phyloP scores from a whole-genome alignment of 2,888 invertebrate species.

The Sinohyriopsis cumingii region DNA sequence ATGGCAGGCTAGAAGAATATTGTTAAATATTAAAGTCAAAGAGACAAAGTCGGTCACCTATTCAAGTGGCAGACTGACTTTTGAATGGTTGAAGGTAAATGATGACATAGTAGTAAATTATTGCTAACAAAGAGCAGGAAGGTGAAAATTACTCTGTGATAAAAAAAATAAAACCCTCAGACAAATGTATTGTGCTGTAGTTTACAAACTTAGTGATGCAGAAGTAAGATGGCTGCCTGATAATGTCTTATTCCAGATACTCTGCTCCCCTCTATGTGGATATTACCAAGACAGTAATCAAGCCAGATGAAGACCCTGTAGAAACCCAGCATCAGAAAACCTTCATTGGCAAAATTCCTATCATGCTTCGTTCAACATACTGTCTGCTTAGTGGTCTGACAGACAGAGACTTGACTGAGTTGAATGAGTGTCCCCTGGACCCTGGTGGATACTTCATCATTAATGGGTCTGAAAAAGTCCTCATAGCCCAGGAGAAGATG shows the following conservation, averaged over 20 bases:
- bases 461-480: slow-evolving; percentile 97
- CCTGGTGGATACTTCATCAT: slow-evolving; percentile 99
- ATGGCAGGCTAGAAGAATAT: too few species aligned
- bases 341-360: slow-evolving; percentile 93
- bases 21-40: too few species aligned
- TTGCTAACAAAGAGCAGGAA: too few species aligned
- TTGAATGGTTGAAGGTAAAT: too few species aligned
- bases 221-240: too few species aligned
- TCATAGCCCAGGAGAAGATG: slow-evolving; percentile 99
- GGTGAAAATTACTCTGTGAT: too few species aligned
- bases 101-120: too few species aligned
- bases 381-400: slow-evolving; percentile 94
- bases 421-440: slow-evolving; percentile 99
- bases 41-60: too few species aligned
- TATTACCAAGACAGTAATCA: slow-evolving; percentile 95
- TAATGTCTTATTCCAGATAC: slow-evolving; percentile 76
- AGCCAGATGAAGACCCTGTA: slow-evolving; percentile 88
- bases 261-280: slow-evolving; percentile 99
- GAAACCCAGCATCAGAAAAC: slow-evolving; percentile 83
- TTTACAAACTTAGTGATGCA: too few species aligned
- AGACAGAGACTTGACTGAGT: slow-evolving; percentile 98
- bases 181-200: too few species aligned
- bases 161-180: too few species aligned
- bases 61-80: too few species aligned
- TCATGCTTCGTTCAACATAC: slow-evolving; percentile 98